Conservation (phyloP, 2,797 vertebrate species). For the Darevskia nairensis region DNA sequence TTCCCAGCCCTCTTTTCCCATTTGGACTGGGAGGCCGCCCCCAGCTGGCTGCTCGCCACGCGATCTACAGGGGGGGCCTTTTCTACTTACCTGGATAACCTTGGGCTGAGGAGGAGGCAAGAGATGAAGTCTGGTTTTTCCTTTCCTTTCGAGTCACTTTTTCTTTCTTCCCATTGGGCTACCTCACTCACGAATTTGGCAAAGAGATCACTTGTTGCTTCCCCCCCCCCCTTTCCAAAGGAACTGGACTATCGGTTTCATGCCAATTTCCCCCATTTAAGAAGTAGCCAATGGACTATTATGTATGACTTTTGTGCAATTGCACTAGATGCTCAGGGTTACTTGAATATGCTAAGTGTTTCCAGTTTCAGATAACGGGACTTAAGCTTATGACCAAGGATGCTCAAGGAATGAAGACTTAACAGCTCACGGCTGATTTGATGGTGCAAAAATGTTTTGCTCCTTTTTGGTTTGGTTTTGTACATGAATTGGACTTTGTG, state of each 20-base stretch:
- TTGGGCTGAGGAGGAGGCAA: constrained; percentile 33
- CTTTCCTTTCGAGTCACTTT: constrained; percentile 41
- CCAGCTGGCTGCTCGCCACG: background rate
- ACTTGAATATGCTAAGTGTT: constrained; percentile 77
- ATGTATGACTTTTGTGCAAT: constrained; percentile 69
- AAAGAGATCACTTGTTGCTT: constrained; percentile 60
- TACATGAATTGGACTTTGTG: constrained; percentile 67
- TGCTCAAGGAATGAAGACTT: constrained; percentile 68
- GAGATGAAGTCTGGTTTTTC: constrained; percentile 62
- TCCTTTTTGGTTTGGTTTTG: constrained; percentile 18
- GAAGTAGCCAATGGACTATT: constrained; percentile 47
- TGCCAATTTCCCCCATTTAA: constrained; percentile 38
- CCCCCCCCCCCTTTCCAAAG: constrained; percentile 69
- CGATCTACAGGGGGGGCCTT: background rate
- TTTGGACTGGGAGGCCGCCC: background rate
- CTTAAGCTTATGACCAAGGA: constrained; percentile 74
- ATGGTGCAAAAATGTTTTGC: constrained; percentile 72
- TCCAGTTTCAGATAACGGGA: constrained; percentile 68
- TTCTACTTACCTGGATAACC: background rate
- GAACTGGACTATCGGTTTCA: constrained; percentile 76
- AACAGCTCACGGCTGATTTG: constrained; percentile 66
- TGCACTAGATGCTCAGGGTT: constrained; percentile 82
- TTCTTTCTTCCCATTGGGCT: constrained; percentile 71
- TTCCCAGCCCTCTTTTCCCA: background rate
- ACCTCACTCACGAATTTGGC: constrained; percentile 79